Evolutionary conservation across 1,140 invertebrate species (phyloP).

Genomic region (Marisa cornuarietis): DNA sequence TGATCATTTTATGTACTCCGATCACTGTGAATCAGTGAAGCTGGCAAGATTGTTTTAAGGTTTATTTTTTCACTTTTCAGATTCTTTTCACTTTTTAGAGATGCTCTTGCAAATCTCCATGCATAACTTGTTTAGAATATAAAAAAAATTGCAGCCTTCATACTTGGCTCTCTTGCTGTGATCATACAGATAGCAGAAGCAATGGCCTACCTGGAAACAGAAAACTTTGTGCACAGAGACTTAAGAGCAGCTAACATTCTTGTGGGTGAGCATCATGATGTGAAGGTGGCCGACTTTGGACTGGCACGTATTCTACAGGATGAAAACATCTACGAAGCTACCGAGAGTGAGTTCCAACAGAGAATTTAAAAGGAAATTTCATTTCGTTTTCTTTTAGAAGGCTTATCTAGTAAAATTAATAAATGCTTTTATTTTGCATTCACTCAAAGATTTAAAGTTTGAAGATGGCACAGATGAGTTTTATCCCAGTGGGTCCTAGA

Average conservation of each 20-base stretch:
- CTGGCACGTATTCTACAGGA: conserved; percentile 90
- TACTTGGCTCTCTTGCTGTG: too few relatives aligned
- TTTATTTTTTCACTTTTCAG: neutral
- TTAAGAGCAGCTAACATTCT: conserved; percentile 74
- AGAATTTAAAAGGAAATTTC: neutral
- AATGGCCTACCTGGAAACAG: conserved; percentile 93
- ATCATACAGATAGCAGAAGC: conserved; percentile 71
- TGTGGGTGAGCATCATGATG: conserved; percentile 91
- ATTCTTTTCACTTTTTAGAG: neutral
- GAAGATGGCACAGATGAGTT: too few relatives aligned
- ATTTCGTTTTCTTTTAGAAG: neutral
- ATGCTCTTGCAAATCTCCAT: neutral
- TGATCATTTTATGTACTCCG: too few relatives aligned
- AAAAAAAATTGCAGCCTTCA: too few relatives aligned
- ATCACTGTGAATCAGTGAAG: too few relatives aligned
- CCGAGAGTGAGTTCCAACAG: conserved; percentile 74
- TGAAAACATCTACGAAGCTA: conserved; percentile 96
- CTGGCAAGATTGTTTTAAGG: too few relatives aligned
- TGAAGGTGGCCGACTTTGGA: conserved; percentile 96
- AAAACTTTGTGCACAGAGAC: conserved; percentile 73
- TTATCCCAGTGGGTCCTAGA: too few relatives aligned
- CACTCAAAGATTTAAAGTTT: neutral
- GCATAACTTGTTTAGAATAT: neutral
- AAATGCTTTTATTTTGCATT: neutral
- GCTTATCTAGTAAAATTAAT: neutral